Percentiles rank a stretch among this genome's conserved stretches.
Evolutionary conservation across 2,113 vertebrate genomes (phyloP).

Genomic region (Chrysemys picta): DNA sequence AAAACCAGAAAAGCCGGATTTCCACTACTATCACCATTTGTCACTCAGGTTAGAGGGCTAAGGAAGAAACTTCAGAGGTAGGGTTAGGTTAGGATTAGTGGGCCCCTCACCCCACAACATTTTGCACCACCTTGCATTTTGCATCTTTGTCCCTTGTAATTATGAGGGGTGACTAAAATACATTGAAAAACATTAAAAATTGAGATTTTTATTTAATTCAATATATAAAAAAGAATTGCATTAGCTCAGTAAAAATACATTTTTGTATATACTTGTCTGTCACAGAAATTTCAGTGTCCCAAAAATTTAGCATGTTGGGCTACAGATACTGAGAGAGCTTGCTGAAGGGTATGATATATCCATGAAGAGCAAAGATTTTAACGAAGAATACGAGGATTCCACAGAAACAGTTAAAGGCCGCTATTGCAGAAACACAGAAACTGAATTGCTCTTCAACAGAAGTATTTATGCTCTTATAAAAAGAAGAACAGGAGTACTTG

Average conservation of each 20-base stretch:
- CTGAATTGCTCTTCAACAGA: rapidly evolving
- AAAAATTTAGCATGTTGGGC: neutral
- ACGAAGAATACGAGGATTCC: neutral
- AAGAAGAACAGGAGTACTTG: no score
- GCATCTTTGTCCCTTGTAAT: neutral
- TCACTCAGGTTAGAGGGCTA: neutral
- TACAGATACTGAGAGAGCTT: neutral
- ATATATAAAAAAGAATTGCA: neutral
- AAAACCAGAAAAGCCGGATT: neutral
- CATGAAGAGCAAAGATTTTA: neutral
- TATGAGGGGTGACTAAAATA: neutral
- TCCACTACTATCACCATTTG: neutral
- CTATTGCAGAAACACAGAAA: neutral
- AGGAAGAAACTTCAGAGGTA: neutral
- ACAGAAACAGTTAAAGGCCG: neutral
- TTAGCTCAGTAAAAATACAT: neutral
- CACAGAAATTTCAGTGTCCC: neutral
- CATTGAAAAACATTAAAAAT: neutral
- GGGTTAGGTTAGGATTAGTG: neutral
- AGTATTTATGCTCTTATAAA: neutral
- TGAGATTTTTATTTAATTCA: neutral
- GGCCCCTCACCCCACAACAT: neutral
- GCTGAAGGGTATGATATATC: neutral
- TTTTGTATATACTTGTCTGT: neutral
- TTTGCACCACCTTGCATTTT: neutral